phyloP scores from a whole-genome alignment of 2,888 invertebrate species.

The Disparrhopalites patrizii region DNA sequence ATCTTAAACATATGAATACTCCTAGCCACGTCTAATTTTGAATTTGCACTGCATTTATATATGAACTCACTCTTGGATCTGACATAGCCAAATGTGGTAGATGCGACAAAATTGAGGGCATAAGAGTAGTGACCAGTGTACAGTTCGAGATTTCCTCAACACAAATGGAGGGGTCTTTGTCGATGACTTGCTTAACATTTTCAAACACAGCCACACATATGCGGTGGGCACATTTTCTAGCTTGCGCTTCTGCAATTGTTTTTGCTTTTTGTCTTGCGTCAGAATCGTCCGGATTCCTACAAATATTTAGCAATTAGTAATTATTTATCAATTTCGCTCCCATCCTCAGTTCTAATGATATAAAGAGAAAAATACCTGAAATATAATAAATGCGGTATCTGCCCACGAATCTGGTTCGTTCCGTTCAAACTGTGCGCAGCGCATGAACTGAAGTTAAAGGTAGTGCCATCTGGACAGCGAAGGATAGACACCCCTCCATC shows the following conservation, averaged over 20 bases:
- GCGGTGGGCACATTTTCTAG: conserved; percentile 64
- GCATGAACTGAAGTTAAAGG: conserved; percentile 84
- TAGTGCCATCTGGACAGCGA: conserved; percentile 87
- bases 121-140: conserved; percentile 66
- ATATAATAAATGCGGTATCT: conserved; percentile 88
- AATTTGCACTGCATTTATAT: no score
- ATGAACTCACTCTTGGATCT: conserved; percentile 68
- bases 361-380: conserved; percentile 60
- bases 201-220: conserved; percentile 43
- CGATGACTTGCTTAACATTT: conserved; percentile 40
- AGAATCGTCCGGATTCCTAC: conserved; percentile 60
- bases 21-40: not conserved
- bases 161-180: conserved; percentile 4
- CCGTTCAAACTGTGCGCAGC: conserved; percentile 86
- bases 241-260: conserved; percentile 61
- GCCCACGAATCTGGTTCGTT: conserved; percentile 90
- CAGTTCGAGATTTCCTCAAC: conserved; percentile 59
- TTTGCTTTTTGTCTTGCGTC: conserved; percentile 58
- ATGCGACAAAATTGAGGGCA: conserved; percentile 81
- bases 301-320: conserved; percentile 27
- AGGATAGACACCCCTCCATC: conserved; percentile 85
- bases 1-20: not conserved
- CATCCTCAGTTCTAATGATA: not conserved
- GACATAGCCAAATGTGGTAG: conserved; percentile 73
- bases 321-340: not conserved